Conservation (phyloP, 2,888 invertebrate species). For the Drosophila subsilvestris region DNA sequence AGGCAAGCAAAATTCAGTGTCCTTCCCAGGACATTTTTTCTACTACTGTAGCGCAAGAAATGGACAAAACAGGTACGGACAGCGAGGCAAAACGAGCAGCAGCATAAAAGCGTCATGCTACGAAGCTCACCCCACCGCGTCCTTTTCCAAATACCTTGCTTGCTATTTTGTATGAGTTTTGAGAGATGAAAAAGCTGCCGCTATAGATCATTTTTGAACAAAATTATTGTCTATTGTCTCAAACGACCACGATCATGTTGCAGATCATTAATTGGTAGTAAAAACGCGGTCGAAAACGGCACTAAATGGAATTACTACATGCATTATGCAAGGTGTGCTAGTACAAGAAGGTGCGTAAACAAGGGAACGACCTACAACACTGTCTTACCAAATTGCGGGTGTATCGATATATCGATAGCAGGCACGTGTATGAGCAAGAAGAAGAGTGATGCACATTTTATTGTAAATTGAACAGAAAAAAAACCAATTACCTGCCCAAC, state of each 20-base stretch:
- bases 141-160: not conserved
- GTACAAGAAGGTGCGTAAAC: not conserved
- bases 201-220: not conserved
- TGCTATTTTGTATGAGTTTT: not conserved
- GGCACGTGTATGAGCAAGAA: not conserved
- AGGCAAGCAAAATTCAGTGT: not conserved
- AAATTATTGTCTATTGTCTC: too few species aligned
- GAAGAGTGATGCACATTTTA: conserved; percentile 14
- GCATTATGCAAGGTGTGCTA: not conserved
- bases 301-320: too few species aligned
- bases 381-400: not conserved
- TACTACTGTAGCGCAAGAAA: not conserved
- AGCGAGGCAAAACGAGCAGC: not conserved
- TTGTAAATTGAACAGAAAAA: conserved; percentile 11
- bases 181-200: not conserved
- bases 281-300: too few species aligned
- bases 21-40: not conserved
- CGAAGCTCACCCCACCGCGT: not conserved
- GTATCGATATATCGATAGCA: not conserved
- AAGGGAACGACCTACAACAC: conserved; percentile 3
- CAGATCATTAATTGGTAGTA: too few species aligned
- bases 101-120: not conserved
- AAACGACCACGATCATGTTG: too few species aligned
- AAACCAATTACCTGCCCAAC: not conserved
- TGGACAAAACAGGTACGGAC: not conserved